A percentile compares a stretch with the other conserved stretches of the same genome.
These are phyloP conservation scores for Capreolus pygargus DNA, from an alignment of 2,113 vertebrate species.

Conservation along the genomic window DNA sequence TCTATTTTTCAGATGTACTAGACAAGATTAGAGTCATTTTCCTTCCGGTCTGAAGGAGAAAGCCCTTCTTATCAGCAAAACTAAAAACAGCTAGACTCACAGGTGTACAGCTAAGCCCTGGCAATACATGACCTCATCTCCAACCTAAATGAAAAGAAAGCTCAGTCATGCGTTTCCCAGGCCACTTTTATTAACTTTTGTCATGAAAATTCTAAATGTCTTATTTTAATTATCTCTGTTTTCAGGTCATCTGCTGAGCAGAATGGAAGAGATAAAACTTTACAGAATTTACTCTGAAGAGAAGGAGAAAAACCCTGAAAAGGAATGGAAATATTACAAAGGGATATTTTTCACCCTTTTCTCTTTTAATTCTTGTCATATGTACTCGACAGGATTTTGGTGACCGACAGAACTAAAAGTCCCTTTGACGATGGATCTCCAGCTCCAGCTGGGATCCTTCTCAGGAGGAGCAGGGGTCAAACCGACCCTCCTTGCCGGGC, in stretches of 20 bases:
- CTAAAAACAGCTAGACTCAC: constrained; percentile 22
- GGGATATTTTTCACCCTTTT: not conserved
- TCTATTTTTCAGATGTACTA: not conserved
- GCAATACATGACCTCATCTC: not conserved
- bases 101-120: not conserved
- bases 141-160: constrained; percentile 39
- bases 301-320: not conserved
- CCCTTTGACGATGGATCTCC: not conserved
- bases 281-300: not conserved
- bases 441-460: not conserved
- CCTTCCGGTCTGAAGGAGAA: not conserved
- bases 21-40: not conserved
- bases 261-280: constrained; percentile 12
- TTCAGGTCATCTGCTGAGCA: constrained; percentile 18
- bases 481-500: too few relatives aligned
- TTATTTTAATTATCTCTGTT: constrained; percentile 46
- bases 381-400: not conserved
- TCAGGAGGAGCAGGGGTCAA: not conserved
- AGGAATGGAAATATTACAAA: not conserved
- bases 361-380: not conserved
- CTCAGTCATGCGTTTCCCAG: constrained; percentile 5
- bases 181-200: constrained; percentile 47
- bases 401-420: not conserved
- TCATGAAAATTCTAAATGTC: not conserved
- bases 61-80: not conserved